Evolutionary conservation across 2,888 invertebrate species (phyloP), one percentile per base, ranked within the genome.

Genomic region (Craniophora ligustri): DNA sequence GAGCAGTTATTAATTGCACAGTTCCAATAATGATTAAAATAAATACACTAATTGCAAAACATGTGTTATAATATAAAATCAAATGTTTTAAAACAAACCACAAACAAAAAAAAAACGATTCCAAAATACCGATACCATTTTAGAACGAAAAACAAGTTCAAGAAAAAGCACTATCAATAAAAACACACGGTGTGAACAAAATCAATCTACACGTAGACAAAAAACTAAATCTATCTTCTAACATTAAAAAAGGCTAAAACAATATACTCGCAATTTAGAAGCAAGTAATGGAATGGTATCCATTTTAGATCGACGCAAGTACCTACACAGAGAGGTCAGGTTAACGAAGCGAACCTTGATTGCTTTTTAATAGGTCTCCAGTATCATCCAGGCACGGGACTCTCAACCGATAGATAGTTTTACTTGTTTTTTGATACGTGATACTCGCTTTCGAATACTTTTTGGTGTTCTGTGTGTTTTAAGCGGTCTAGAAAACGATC

Each of bases 331-430:
- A 34, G 42, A 44, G 54, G 40, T 57, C 34, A 39, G 48, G 56
- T 46, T 56, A 75, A 49, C 69, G 69, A 42, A 62, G 72, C 62
- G 61, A 36, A 42, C 67, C 49, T 53, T 82, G 81, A 81, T 81
- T 81, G 81, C 72, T 77, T 81, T 82, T 82, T 81, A 80, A 81
- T 81, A 80, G 82, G 68, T 39, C 41, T n/a, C 62, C 62, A 46
- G 40, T 46, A 65, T 67, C 63, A 67, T 53, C 59, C 44, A 30
- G 39, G 38, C 49, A 21, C 36, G 57, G 36, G 67, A n/a, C 26
- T 40, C 39, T 35, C 35, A 50, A 40, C 45, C 39, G 55, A 63
- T 66, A 45, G 44, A 32, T 11, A 44, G 28, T 53, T 15, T 19
- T 45, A 40, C n/a, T 64, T 32, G 44, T 67, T 74, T 74, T 71